Conservation (phyloP, 2,888 invertebrate species). For the Cremastinae sp. region DNA sequence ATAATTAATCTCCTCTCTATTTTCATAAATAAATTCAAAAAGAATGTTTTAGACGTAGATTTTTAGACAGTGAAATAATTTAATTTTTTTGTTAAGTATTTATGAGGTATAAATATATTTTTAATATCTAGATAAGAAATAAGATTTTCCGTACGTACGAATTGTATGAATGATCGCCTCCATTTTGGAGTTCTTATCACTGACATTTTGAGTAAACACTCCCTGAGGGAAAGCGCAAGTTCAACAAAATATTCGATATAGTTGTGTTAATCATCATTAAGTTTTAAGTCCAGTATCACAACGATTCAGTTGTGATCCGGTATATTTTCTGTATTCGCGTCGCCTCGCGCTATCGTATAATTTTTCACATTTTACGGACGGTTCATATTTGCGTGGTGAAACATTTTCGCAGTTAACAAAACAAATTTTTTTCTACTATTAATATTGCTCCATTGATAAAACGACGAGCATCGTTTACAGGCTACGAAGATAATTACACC, state of each 20-base stretch:
- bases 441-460: constrained; percentile 42
- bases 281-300: constrained; percentile 50
- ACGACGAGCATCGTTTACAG: constrained; percentile 15
- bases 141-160: constrained; percentile 26
- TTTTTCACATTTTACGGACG: constrained; percentile 32
- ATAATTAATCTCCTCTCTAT: neutral
- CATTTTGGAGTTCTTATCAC: neutral
- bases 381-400: constrained; percentile 32
- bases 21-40: constrained; percentile 2
- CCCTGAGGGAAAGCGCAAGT: constrained; percentile 22
- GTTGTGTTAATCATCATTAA: constrained; percentile 7
- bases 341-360: constrained; percentile 18
- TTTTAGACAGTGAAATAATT: neutral
- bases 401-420: constrained; percentile 1
- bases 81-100: constrained; percentile 39
- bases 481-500: neutral
- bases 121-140: constrained; percentile 38
- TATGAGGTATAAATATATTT: constrained; percentile 54
- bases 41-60: neutral
- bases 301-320: constrained; percentile 23
- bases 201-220: neutral
- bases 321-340: constrained; percentile 21
- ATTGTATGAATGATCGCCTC: constrained; percentile 1
- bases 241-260: constrained; percentile 17
- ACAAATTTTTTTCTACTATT: constrained; percentile 18